Base-by-base conservation (phyloP, 1,140 invertebrate genomes). In the Lepidurus couesii region DNA sequence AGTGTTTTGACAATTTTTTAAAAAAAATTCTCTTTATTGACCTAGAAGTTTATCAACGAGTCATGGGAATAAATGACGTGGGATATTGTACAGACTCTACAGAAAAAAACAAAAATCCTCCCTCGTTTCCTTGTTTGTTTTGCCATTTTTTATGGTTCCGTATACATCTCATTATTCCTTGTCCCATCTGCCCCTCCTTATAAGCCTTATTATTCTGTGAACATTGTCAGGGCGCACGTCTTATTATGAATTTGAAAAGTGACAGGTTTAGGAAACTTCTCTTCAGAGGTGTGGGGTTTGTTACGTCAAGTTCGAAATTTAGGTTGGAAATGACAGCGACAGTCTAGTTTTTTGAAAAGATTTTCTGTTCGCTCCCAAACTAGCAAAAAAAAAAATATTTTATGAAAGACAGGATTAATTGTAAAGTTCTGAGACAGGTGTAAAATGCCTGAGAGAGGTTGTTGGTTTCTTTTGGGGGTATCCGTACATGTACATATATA, bases 121-220 rank as follows among this genome's bases (percentile, higher is more conserved):
- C 34, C 34, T 34, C 34, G 34, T 65, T 65, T 65, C 53, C 53
- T 21, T 16, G 53, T 65, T 65, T 65, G 34, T 34, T 34, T 34
- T 34, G 34, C 34, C 34, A 34, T 34, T 34, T 34, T 34, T 34
- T 34, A 34, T 34, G 34, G 34, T 34, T 34, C 34, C 21, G 53
- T 65, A 65, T 65, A 65, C 53, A 65, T 65, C 53, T 65, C 53
- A 65, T 65, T 65, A 65, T 65, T 65, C 53, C 53, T 65, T 65
- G 53, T 21, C 53, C 53, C 53, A n/a, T 16, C 53, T 9, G 16
- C 53, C 53, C 53, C 53, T 65, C 53, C 53, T 65, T 65, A 65
- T 65, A 65, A 65, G 53, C 53, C 53, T 65, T 65, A 65, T 65
- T 65, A 65, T 65, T 65, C 53, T 65, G 53, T 65, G 53, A 65